Base-by-base conservation (phyloP, 2,888 invertebrate genomes). In the Scaptomyza parva region DNA sequence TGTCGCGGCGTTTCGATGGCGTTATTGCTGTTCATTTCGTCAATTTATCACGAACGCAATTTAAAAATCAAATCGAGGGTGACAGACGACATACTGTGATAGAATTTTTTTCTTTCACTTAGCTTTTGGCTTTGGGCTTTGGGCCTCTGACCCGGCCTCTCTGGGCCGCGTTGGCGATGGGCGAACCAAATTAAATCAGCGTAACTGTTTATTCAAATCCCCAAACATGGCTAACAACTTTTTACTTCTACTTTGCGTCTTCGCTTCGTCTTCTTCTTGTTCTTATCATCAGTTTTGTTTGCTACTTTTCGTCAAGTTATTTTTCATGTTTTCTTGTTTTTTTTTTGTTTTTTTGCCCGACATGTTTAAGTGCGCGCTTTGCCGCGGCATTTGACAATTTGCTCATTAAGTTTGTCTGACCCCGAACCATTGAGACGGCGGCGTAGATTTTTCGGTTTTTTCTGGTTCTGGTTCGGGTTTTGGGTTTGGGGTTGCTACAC, bases 131-230 rank as follows among this genome's bases (percentile, higher is more conserved):
- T 67, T 67, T 57, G 37, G 37, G 11, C 11, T 41, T 14, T 47
- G 58, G 48, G 54, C 22, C 41, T 33, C 30, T 61, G 64, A 28
- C 17, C 30, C n/a, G n/a, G n/a, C n/a, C n/a, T n/a, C n/a, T n/a
- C 37, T 37, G 73, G 55, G 39, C 60, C 61, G n/a, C n/a, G n/a
- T n/a, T n/a, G n/a, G n/a, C n/a, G n/a, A 41, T 45, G 66, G 66
- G 71, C 22, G 60, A 48, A 62, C 61, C 71, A 88, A 89, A 89
- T 89, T 87, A 89, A 90, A 90, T 90, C 90, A 90, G 88, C 89
- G 89, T 89, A 88, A 88, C 89, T 90, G 90, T 90, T 90, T 90
- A 89, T 89, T 89, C 90, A 88, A 88, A 89, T 88, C 87, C 85
- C 88, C 89, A 78, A 86, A 87, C 84, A 87, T 79, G 70, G 76